phyloP scores from a whole-genome alignment of 2,113 vertebrate genomes.

The Chionis minor region DNA sequence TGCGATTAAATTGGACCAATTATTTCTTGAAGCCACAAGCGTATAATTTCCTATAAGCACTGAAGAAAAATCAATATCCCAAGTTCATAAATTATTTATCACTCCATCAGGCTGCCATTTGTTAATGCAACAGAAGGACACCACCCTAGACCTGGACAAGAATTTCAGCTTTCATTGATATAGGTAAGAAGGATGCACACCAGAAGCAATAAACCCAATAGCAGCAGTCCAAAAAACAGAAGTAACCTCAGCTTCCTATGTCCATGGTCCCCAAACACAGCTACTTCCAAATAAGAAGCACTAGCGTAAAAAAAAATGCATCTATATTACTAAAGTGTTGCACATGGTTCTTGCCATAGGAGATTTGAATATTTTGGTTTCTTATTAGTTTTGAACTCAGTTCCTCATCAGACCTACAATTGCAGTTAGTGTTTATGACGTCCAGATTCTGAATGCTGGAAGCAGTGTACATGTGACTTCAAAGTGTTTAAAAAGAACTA shows the following conservation, averaged over 20 bases:
- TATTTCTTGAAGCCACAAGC: slow-evolving; percentile 47
- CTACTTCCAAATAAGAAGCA: not conserved
- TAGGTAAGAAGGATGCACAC: not conserved
- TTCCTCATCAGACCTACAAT: not conserved
- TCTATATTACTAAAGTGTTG: not conserved
- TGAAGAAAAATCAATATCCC: slow-evolving; percentile 61
- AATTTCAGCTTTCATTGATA: not conserved
- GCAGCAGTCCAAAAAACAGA: not conserved
- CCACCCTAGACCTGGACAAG: not conserved
- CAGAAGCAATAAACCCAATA: not conserved
- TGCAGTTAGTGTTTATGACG: not conserved
- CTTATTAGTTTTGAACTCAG: not conserved
- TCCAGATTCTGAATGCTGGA: not conserved
- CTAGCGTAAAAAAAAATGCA: not conserved
- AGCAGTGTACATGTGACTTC: not conserved
- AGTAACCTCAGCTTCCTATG: not conserved
- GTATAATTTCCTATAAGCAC: slow-evolving; percentile 59
- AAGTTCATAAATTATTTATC: slow-evolving; percentile 59
- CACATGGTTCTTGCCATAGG: not conserved
- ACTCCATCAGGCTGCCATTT: slow-evolving; percentile 26
- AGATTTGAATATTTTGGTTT: not conserved
- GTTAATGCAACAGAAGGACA: not conserved
- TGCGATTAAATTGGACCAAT: slow-evolving; percentile 48
- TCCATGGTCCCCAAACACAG: not conserved
- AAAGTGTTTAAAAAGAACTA: not conserved